phyloP scores from a whole-genome alignment of 2,797 vertebrate genomes.

The Avahi laniger region DNA sequence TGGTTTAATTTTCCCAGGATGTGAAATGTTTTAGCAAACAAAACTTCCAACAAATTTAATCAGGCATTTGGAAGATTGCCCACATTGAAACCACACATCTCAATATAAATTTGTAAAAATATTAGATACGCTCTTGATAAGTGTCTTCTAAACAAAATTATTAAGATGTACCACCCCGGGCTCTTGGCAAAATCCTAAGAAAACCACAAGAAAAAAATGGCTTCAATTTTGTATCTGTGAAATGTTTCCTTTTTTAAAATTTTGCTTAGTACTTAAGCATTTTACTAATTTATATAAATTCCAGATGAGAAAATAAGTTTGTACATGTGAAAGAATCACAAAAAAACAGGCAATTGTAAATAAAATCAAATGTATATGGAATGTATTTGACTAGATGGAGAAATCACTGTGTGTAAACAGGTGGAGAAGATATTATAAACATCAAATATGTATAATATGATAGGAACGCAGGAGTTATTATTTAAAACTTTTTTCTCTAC shows the following conservation, averaged over 20 bases:
- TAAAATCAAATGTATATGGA: neutral
- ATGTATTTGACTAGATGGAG: neutral
- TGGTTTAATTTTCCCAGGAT: conserved; percentile 77
- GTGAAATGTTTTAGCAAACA: conserved; percentile 70
- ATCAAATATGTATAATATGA: neutral
- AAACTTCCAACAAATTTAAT: conserved; percentile 66
- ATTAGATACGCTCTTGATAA: conserved; percentile 62
- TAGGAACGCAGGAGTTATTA: neutral
- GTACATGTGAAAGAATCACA: neutral
- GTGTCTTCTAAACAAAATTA: conserved; percentile 58
- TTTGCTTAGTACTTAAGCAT: neutral
- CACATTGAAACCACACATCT: conserved; percentile 46
- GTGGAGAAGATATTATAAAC: neutral
- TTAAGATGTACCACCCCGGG: neutral
- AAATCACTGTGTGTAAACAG: neutral
- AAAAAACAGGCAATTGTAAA: neutral
- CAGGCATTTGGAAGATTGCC: conserved; percentile 65
- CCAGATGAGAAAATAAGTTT: neutral
- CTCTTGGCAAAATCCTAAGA: conserved; percentile 21
- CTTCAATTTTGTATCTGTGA: neutral
- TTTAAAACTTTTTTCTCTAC: neutral
- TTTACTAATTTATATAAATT: conserved; percentile 17
- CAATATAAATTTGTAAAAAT: conserved; percentile 62
- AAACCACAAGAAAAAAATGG: neutral
- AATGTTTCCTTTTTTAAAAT: neutral